phyloP scores from a whole-genome alignment of 2,888 invertebrate species.

The Poecilobothrus nobilitatus region DNA sequence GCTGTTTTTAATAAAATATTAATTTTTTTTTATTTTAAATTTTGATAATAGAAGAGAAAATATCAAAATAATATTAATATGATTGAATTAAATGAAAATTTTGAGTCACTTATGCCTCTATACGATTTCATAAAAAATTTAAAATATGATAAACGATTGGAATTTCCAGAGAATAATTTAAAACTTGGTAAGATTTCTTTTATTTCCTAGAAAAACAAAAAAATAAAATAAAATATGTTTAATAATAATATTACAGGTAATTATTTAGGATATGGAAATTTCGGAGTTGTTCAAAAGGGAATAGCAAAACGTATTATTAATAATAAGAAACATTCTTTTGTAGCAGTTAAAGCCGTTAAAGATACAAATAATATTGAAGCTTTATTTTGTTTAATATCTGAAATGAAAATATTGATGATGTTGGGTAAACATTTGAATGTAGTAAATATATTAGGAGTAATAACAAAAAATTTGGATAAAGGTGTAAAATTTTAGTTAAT shows the following conservation, averaged over 20 bases:
- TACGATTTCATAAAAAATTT: conserved; percentile 37
- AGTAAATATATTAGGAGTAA: conserved; percentile 82
- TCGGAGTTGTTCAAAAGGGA: conserved; percentile 82
- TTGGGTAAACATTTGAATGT: conserved; percentile 85
- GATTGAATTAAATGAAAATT: no score
- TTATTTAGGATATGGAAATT: conserved; percentile 80
- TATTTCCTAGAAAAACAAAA: conserved; percentile 3
- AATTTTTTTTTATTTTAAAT: no score
- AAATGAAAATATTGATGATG: conserved; percentile 86
- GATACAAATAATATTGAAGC: conserved; percentile 59
- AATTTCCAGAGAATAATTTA: conserved; percentile 80
- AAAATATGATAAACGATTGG: conserved; percentile 83
- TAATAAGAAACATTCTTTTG: conserved; percentile 60
- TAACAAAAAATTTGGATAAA: conserved; percentile 75
- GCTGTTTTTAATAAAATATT: no score
- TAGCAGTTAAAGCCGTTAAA: conserved; percentile 89
- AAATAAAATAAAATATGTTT: no score
- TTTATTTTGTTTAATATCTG: conserved; percentile 75
- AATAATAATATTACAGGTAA: conserved; percentile 49
- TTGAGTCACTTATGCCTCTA: no score
- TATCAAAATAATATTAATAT: no score
- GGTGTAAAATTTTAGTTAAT: conserved; percentile 48
- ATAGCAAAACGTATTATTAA: conserved; percentile 67
- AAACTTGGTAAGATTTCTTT: conserved; percentile 27
- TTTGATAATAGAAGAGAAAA: no score